Percentiles rank a stretch among this genome's conserved stretches.
These are phyloP conservation scores for Drosophila mercatorum DNA, from an alignment of 2,888 invertebrate genomes.

Conservation along the genomic window DNA sequence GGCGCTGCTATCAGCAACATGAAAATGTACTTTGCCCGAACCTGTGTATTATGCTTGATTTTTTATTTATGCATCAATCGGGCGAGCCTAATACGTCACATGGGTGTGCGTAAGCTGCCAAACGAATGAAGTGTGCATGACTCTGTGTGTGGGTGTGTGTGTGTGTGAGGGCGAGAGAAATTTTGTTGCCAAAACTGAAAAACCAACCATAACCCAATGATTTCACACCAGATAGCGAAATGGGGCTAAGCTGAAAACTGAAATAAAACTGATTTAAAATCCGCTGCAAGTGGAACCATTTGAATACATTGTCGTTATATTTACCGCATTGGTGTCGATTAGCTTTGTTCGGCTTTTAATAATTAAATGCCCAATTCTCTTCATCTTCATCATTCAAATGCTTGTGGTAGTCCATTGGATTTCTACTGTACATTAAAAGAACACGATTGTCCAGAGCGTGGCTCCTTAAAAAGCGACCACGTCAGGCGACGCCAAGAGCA, in stretches of 20 bases:
- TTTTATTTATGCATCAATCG: conserved; percentile 74
- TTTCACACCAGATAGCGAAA: background rate
- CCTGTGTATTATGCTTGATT: conserved; percentile 67
- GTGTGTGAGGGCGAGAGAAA: background rate
- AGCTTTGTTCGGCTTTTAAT: background rate
- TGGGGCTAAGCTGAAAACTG: background rate
- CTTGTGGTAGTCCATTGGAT: background rate
- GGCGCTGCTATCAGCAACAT: conserved; percentile 56
- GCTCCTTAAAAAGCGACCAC: background rate
- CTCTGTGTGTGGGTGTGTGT: conserved; percentile 10
- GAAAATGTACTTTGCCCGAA: conserved; percentile 75
- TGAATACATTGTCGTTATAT: background rate
- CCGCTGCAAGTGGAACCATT: background rate
- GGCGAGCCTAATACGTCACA: conserved; percentile 68
- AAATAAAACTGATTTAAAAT: background rate
- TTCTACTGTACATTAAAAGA: no score
- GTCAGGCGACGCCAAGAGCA: conserved; percentile 43
- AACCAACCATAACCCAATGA: conserved; percentile 2
- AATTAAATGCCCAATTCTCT: background rate
- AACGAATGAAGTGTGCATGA: conserved; percentile 7
- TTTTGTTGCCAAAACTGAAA: no score
- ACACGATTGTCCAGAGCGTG: background rate
- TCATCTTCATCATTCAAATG: no score
- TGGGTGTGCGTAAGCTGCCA: conserved; percentile 64
- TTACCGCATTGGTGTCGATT: background rate